These are phyloP conservation scores for Ctenomys sociabilis DNA, from an alignment of 2,113 vertebrate genomes.

Conservation along the genomic window DNA sequence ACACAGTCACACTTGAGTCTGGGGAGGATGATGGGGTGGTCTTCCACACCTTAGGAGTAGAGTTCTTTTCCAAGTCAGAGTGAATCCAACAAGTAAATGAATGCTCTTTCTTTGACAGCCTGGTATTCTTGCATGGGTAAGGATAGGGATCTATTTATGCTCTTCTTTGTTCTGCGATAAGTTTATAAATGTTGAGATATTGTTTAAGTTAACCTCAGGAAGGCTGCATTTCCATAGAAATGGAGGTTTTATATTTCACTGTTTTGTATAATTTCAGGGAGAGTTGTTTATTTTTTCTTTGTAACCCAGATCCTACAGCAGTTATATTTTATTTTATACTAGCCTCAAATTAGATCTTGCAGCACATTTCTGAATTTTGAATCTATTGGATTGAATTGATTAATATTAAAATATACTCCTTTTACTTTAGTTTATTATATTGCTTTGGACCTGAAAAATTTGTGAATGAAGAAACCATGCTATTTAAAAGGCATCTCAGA, in stretches of 20 bases:
- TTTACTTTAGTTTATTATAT: constrained; percentile 27
- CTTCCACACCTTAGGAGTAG: not conserved
- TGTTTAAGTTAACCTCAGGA: constrained; percentile 45
- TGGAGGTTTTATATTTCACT: constrained; percentile 67
- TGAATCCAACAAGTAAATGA: not conserved
- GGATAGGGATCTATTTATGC: not conserved
- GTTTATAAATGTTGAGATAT: constrained; percentile 3
- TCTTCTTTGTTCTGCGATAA: not conserved
- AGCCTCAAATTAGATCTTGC: not conserved
- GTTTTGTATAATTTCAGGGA: not conserved
- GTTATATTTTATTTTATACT: constrained; percentile 12
- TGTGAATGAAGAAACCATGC: constrained; percentile 40
- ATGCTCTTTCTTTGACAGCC: not conserved
- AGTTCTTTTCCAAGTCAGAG: not conserved
- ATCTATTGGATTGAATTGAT: constrained; percentile 46
- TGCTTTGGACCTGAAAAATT: not conserved
- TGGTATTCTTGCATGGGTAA: not conserved
- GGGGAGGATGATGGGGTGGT: not conserved
- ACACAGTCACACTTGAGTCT: not conserved
- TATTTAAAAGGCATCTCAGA: constrained; percentile 38
- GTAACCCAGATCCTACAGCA: not conserved
- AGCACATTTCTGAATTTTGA: constrained; percentile 46
- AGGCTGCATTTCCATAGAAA: constrained; percentile 38
- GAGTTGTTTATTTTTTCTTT: constrained; percentile 67
- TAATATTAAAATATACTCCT: constrained; percentile 50